Evolutionary conservation across 2,113 vertebrate species (phyloP).

Genomic region (Brevimyrus niger): DNA sequence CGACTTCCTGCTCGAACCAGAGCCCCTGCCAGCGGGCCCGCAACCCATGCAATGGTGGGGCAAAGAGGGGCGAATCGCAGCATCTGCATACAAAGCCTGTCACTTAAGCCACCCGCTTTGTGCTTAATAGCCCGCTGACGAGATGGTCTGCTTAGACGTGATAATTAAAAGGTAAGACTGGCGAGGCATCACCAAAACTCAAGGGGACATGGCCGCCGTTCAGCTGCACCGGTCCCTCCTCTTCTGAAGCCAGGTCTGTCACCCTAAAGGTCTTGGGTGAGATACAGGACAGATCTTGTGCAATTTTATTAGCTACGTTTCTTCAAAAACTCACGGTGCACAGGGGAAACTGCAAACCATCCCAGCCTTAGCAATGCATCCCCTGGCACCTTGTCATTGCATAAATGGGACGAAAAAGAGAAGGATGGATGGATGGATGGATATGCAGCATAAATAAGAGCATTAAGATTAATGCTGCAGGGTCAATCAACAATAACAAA

Average conservation of each 20-base stretch:
- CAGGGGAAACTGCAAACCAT: background rate
- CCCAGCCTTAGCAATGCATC: background rate
- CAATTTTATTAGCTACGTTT: background rate
- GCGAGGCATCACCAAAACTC: background rate
- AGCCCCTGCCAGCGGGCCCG: background rate
- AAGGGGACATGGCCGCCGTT: background rate
- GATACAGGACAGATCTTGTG: background rate
- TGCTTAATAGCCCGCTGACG: background rate
- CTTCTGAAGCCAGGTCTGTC: background rate
- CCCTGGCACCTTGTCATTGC: background rate
- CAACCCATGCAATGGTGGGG: background rate
- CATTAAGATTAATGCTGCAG: background rate
- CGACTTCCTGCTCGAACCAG: background rate
- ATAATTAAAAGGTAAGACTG: constrained; percentile 21
- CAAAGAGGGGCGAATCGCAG: background rate
- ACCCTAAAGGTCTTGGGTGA: background rate
- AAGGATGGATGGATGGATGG: background rate
- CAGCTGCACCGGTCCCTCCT: background rate
- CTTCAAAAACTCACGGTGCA: background rate
- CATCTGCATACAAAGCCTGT: background rate
- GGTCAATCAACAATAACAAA: background rate
- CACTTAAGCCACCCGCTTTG: background rate
- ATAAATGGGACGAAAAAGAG: background rate
- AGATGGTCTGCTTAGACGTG: constrained; percentile 1
- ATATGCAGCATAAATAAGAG: background rate